Evolutionary conservation across 2,797 vertebrate species (phyloP), one percentile per base, ranked within the genome.

Genomic region (Sebastes melanostomus): DNA sequence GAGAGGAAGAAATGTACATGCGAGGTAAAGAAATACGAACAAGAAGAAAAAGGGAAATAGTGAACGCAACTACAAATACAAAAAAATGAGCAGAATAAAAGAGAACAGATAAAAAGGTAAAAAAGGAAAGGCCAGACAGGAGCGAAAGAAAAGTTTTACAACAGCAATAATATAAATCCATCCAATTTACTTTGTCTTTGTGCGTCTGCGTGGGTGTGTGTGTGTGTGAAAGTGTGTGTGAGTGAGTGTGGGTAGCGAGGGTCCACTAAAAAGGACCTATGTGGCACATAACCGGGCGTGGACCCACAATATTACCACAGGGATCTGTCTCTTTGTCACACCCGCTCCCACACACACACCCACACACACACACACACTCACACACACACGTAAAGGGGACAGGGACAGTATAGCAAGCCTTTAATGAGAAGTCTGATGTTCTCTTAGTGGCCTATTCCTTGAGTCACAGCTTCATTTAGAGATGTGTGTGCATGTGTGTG

Each of bases 361-460:
- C 55, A 50, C 42, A 46, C 34, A 14, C 36, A 42, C 36, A 2
- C 38, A 30, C 29, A 29, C 29, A 30, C 29, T 1, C 30, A 32
- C 30, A 32, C 30, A 32, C 30, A 58, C 58, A n/a, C 4, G 8
- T 29, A 50, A 61, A 61, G 71, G 78, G 78, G 84, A 90, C 81
- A 84, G 81, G 58, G 77, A 89, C 77, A 80, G 82, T 96, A 96
- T 94, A 88, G 94, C 89, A 85, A 81, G 91, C 88, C 95, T 95
- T 95, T 97, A 92, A 88, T 91, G 94, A 96, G 94, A 92, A 95
- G 88, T 85, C 89, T 90, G 83, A 91, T 91, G 84, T 87, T 89
- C 88, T 92, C 82, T 91, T 80, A 83, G 87, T 86, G 86, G 75
- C 88, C 85, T 77, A 62, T 86, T 92, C 87, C 80, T 88, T 78